phyloP scores from a whole-genome alignment of 92 coral and sea anemone genomes.

The Zoanthus solanderi region DNA sequence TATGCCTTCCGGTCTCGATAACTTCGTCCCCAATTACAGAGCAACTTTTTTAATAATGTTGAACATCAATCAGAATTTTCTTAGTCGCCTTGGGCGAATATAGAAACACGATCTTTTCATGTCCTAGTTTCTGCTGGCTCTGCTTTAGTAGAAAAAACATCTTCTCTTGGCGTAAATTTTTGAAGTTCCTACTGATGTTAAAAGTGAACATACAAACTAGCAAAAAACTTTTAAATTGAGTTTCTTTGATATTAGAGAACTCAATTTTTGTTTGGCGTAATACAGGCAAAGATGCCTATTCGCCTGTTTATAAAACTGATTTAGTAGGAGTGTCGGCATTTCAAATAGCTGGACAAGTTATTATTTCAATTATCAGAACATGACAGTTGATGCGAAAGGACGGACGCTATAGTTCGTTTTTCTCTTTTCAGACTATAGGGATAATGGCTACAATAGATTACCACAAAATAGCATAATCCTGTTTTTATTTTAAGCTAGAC shows the following conservation, averaged over 20 bases:
- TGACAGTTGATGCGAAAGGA: slow-evolving; percentile 76
- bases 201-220: background rate
- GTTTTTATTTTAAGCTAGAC: slow-evolving; percentile 16
- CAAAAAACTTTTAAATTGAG: background rate
- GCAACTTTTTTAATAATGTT: slow-evolving; percentile 82
- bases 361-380: slow-evolving; percentile 80
- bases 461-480: slow-evolving; percentile 29
- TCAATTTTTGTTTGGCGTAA: slow-evolving; percentile 26
- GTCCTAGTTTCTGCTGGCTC: slow-evolving; percentile 72
- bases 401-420: slow-evolving; percentile 41
- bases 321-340: slow-evolving; percentile 73
- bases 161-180: slow-evolving; percentile 23
- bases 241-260: background rate
- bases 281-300: slow-evolving; percentile 33
- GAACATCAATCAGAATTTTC: slow-evolving; percentile 65
- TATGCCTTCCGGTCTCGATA: slow-evolving; percentile 69
- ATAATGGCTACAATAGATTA: slow-evolving; percentile 33
- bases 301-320: slow-evolving; percentile 64
- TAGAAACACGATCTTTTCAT: slow-evolving; percentile 84
- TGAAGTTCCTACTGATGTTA: background rate
- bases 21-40: slow-evolving; percentile 71
- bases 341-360: slow-evolving; percentile 67
- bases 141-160: slow-evolving; percentile 65
- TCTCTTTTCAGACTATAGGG: slow-evolving; percentile 36
- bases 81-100: slow-evolving; percentile 87